These are phyloP conservation scores for Drosophila navojoa DNA, from an alignment of 1,140 invertebrate species.

Conservation along the genomic window DNA sequence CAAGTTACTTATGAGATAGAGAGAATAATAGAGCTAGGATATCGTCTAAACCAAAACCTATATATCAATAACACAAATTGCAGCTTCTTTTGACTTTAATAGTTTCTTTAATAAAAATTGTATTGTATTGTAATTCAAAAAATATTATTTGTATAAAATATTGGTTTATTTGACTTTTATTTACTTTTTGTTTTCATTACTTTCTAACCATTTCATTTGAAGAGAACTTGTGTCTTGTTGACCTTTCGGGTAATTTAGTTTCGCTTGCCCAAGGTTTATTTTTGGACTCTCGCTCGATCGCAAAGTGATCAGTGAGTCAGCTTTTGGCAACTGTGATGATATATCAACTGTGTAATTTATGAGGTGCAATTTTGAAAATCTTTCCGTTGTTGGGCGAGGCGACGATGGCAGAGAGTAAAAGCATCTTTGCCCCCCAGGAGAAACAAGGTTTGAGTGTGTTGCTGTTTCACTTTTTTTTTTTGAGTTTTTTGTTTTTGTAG, in stretches of 20 bases:
- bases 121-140: too few species aligned
- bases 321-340: constrained; percentile 37
- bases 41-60: too few species aligned
- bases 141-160: too few species aligned
- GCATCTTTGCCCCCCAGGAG: constrained; percentile 45
- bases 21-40: too few species aligned
- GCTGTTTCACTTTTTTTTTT: constrained; percentile 71
- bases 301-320: neutral
- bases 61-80: too few species aligned
- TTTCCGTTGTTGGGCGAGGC: constrained; percentile 24
- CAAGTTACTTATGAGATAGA: too few species aligned
- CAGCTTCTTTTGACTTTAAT: too few species aligned
- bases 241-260: neutral
- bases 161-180: too few species aligned
- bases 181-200: too few species aligned
- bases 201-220: too few species aligned
- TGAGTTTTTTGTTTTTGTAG: constrained; percentile 51
- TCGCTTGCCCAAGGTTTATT: constrained; percentile 6
- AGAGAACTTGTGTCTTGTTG: neutral
- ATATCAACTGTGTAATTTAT: constrained; percentile 63
- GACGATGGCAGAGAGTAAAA: constrained; percentile 44
- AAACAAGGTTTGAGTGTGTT: constrained; percentile 42
- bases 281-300: neutral
- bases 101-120: too few species aligned
- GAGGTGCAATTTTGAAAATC: constrained; percentile 74